Evolutionary conservation across 2,797 vertebrate species (phyloP), one percentile per base, ranked within the genome.

Genomic region (Pelochelys cantorii): DNA sequence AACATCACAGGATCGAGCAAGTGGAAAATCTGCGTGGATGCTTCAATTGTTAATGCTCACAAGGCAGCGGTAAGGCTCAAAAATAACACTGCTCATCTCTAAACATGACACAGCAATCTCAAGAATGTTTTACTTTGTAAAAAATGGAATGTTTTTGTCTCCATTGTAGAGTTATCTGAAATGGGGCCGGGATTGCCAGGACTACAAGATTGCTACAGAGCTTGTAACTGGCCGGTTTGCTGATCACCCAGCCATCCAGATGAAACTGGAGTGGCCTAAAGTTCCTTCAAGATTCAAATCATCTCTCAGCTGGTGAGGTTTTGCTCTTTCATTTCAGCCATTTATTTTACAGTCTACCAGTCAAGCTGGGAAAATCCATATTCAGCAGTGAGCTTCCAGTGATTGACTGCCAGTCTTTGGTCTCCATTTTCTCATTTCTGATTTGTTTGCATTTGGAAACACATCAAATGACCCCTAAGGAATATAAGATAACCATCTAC

Each of bases 11-110:
- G 98, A 74, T 93, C 95, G 27, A 96, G 98, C 97, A 98, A 98
- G 89, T 99, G 98, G 98, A 98, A 97, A 94, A 95, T 99, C 84
- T 99, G 98, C 93, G 98, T 98, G 78, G 98, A 99, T 88, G 98
- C 97, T 60, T 90, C 98, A 55, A 84, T 98, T 84, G 95, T 98
- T 93, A 99, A 98, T 95, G 10, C 93, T 88, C 98, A 98, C 96
- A 99, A 99, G 98, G 97, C 98, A 84, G 93, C 29, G 89, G 99
- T 99, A 98, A 98, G 98, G 37, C 31, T 93, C 71, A 71, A 57
- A 81, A 23, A 12, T 2, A 31, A 1, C 68, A 82, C 2, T 0
- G 0, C 8, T 2, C 7, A 88, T 12, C 71, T 78, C 14, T 23
- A 2, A 12, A 27, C 10, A 74, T 20, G 25, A 27, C 37, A 85